Evolutionary conservation across 2,888 invertebrate genomes (phyloP).

Genomic region (Achlya flavicornis): DNA sequence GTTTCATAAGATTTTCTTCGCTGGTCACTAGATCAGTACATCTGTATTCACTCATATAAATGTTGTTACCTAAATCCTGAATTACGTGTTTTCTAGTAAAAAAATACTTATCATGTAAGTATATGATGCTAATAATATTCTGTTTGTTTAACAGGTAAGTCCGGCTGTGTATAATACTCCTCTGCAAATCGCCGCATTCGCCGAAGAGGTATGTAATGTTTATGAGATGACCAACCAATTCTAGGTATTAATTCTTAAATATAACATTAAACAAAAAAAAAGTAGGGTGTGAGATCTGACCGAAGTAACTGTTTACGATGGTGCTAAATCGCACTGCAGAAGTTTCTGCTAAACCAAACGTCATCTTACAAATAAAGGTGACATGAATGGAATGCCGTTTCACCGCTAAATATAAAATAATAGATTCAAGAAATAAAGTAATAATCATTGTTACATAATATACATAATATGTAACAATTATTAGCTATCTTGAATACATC

Average conservation of each 20-base stretch:
- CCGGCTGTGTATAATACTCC: background rate
- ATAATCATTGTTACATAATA: background rate
- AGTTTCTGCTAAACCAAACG: no score
- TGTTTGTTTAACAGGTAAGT: slow-evolving; percentile 5
- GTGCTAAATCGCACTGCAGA: no score
- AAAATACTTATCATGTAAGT: background rate
- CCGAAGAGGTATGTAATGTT: background rate
- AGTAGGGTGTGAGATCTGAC: no score
- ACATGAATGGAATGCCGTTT: no score
- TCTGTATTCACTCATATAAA: background rate
- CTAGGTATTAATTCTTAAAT: no score
- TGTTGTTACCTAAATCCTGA: background rate
- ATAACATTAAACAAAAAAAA: no score
- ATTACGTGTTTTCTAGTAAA: background rate
- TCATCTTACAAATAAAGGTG: no score
- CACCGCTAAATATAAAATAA: background rate
- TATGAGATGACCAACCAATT: background rate
- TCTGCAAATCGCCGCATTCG: background rate
- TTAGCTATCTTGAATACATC: no score
- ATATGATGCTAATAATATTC: background rate
- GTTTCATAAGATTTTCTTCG: background rate
- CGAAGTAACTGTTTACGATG: no score
- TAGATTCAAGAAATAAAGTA: background rate
- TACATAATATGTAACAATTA: no score
- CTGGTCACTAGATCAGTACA: background rate